Percentiles rank a stretch among this genome's conserved stretches.
phyloP scores from a whole-genome alignment of 2,797 vertebrate species.

The Centropyge bicolor region DNA sequence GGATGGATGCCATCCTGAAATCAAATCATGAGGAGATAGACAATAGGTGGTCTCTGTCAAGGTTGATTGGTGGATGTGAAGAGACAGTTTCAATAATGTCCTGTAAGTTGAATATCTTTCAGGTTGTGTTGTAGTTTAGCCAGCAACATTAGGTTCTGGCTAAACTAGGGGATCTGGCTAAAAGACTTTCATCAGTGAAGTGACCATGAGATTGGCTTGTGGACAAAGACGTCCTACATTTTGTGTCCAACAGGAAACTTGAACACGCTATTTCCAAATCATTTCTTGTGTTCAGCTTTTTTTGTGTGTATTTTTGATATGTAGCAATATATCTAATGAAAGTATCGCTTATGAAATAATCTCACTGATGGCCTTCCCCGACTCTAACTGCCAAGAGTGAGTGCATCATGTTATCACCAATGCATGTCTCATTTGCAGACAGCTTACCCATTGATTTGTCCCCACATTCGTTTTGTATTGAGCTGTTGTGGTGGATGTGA shows the following conservation, averaged over 20 bases:
- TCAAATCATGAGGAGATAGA: slow-evolving; percentile 57
- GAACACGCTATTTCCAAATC: slow-evolving; percentile 76
- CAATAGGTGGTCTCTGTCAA: slow-evolving; percentile 54
- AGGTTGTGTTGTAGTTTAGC: slow-evolving; percentile 27
- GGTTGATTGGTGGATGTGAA: slow-evolving; percentile 26
- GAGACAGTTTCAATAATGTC: neutral
- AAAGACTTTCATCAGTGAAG: slow-evolving; percentile 36
- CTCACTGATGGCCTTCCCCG: slow-evolving; percentile 45
- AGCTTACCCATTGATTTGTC: slow-evolving; percentile 26
- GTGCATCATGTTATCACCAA: slow-evolving; percentile 29
- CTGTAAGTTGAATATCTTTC: slow-evolving; percentile 15
- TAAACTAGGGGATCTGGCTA: no score
- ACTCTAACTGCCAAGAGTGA: slow-evolving; percentile 55
- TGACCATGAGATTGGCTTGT: slow-evolving; percentile 35
- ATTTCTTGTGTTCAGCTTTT: slow-evolving; percentile 73
- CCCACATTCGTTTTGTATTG: slow-evolving; percentile 28
- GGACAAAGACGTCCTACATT: slow-evolving; percentile 29
- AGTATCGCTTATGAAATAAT: slow-evolving; percentile 71
- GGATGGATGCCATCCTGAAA: slow-evolving; percentile 55
- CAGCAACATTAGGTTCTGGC: slow-evolving; percentile 31
- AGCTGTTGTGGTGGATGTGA: slow-evolving; percentile 33
- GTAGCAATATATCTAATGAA: slow-evolving; percentile 71
- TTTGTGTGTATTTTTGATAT: slow-evolving; percentile 52
- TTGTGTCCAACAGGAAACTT: slow-evolving; percentile 73
- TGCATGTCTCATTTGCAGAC: slow-evolving; percentile 18